Conservation (phyloP, 1,140 invertebrate genomes). For the Halictus rubicundus region DNA sequence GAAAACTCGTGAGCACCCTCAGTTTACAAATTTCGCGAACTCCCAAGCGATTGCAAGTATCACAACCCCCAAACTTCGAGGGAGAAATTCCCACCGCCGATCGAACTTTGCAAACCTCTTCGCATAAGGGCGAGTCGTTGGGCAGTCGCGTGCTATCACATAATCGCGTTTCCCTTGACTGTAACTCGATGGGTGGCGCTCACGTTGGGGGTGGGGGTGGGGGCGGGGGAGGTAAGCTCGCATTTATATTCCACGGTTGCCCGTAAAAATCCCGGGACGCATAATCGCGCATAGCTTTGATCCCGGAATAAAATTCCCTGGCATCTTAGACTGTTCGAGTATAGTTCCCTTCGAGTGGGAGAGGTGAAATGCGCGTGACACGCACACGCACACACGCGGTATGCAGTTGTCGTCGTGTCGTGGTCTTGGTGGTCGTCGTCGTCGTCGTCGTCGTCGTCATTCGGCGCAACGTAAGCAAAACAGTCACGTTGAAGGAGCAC, state of each 20-base stretch:
- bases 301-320: constrained; percentile 16
- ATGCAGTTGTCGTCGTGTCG: too few relatives aligned
- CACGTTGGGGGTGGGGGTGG: too few relatives aligned
- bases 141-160: not conserved
- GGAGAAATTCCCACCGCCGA: too few relatives aligned
- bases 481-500: constrained; percentile 9
- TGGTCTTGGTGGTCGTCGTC: too few relatives aligned
- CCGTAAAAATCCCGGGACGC: constrained; percentile 1
- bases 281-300: constrained; percentile 13
- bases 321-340: not conserved
- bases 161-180: not conserved
- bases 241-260: constrained; percentile 16
- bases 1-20: too few relatives aligned
- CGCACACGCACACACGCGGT: too few relatives aligned
- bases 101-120: too few relatives aligned
- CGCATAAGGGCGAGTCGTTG: not conserved
- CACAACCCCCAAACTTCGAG: too few relatives aligned
- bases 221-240: not conserved
- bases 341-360: not conserved
- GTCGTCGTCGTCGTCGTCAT: too few relatives aligned
- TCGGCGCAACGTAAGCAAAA: constrained; percentile 1
- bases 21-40: too few relatives aligned
- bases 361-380: too few relatives aligned
- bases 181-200: not conserved
- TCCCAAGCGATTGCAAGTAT: too few relatives aligned